Base-by-base conservation (phyloP, 2,888 invertebrate genomes). In the Lacanobia wlatinum region DNA sequence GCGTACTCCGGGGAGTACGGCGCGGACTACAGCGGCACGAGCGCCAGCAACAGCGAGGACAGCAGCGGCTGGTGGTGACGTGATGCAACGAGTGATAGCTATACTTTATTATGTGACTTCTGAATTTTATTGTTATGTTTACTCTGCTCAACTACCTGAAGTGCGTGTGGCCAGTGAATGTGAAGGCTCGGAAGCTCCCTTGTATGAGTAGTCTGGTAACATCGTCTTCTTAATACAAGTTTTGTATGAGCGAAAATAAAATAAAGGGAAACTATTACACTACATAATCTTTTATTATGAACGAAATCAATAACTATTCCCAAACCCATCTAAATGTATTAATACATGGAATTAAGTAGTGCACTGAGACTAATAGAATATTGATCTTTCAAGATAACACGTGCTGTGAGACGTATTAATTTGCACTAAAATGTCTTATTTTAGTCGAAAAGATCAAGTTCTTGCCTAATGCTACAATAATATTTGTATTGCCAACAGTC, bases 1-100 rank as follows among this genome's bases (percentile, higher is more conserved):
- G 14, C 10, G 34, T 78, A 78, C 50, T 43, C 78, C 28, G 73
- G 59, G 1, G 48, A 69, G 12, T 63, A 69, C 52, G 52, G 55
- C 8, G 3, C 38, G 0, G 64, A 68, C 40, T 76, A 76, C 61
- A 56, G 46, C 38, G 40, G 34, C 14, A 18, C 58, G 4, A 52
- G 23, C 53, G 28, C 66, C 5, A n/a, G 43, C 40, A n/a, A 23
- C 53, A 55, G 59, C 23, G 56, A 52, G 8, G 55, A 52, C 14
- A 63, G 34, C 60, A 52, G 43, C 46, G 52, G 62, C 63, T 78
- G 78, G 82, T 78, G 66, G 56, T 80, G 67, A 80, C 18, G 55
- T 56, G 66, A 66, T 46, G 28, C 7, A n/a, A 59, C 21, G 10
- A 23, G 59, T 66, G 62, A 34, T 28, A 28, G 9, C 65, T n/a